Conservation (phyloP, 2,888 invertebrate genomes). For the Lycocerus yunnanus region DNA sequence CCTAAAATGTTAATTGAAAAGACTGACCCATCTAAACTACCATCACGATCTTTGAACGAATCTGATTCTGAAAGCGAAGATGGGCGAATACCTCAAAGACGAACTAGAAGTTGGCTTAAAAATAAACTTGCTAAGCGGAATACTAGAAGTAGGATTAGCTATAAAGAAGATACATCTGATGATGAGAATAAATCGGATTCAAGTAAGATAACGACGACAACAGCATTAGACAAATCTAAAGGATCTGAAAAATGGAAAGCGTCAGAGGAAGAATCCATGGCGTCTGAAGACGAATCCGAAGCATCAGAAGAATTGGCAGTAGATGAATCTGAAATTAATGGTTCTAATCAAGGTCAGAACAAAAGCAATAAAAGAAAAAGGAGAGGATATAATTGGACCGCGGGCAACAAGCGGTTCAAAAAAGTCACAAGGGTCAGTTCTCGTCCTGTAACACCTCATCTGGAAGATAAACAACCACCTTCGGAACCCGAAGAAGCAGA, state of each 20-base stretch:
- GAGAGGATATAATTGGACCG: constrained; percentile 35
- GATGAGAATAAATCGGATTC: neutral
- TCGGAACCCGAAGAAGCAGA: neutral
- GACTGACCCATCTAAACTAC: constrained; percentile 45
- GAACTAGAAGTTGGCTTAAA: neutral
- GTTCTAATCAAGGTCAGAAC: neutral
- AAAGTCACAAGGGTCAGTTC: constrained; percentile 32
- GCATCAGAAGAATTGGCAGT: neutral
- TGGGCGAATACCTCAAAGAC: neutral
- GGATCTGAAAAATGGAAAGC: neutral
- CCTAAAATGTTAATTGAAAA: constrained; percentile 44
- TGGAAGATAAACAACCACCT: constrained; percentile 15
- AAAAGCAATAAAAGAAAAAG: constrained; percentile 13
- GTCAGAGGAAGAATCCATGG: neutral
- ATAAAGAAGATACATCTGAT: constrained; percentile 9
- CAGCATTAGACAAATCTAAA: too few relatives aligned
- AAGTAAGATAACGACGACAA: neutral
- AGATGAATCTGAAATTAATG: neutral
- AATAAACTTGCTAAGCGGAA: neutral
- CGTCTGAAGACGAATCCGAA: neutral
- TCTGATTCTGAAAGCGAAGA: constrained; percentile 16
- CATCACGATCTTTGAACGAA: constrained; percentile 21
- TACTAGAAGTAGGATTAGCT: constrained; percentile 8
- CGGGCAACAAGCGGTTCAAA: constrained; percentile 50
- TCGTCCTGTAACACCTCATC: constrained; percentile 4